Conservation (phyloP, 2,113 vertebrate species). For the Sapajus apella region DNA sequence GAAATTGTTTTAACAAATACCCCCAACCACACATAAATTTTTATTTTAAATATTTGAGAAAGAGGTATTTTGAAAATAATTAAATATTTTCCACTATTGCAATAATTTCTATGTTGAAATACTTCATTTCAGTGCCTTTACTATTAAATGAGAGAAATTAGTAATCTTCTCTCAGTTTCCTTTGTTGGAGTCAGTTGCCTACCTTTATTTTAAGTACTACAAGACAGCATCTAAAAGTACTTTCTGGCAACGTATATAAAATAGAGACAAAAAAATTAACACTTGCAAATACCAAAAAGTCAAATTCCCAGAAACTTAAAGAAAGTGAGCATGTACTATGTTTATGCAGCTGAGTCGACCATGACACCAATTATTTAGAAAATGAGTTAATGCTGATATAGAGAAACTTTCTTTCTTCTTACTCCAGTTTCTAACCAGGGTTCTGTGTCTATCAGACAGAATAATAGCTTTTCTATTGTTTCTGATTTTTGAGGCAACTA, state of each 20-base stretch:
- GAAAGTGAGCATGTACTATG: background rate
- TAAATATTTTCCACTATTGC: background rate
- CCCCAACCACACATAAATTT: background rate
- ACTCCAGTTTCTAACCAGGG: no score
- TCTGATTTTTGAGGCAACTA: background rate
- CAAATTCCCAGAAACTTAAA: background rate
- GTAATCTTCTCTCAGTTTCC: background rate
- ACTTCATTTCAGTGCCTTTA: background rate
- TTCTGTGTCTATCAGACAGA: background rate
- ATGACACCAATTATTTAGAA: background rate
- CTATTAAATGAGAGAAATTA: background rate
- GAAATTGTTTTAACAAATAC: background rate
- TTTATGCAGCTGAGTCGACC: background rate
- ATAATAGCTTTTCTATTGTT: background rate
- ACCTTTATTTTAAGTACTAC: background rate
- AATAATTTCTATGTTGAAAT: background rate
- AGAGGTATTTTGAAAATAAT: background rate
- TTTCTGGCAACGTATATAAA: background rate
- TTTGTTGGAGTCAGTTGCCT: background rate
- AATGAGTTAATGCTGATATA: background rate
- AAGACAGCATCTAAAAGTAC: background rate
- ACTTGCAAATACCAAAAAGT: background rate
- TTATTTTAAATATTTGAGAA: background rate
- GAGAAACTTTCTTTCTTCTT: background rate
- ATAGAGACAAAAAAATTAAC: background rate